Evolutionary conservation across 37 sponge, comb jelly and placozoan species (phyloP).

Genomic region (Petrosia ficiformis): DNA sequence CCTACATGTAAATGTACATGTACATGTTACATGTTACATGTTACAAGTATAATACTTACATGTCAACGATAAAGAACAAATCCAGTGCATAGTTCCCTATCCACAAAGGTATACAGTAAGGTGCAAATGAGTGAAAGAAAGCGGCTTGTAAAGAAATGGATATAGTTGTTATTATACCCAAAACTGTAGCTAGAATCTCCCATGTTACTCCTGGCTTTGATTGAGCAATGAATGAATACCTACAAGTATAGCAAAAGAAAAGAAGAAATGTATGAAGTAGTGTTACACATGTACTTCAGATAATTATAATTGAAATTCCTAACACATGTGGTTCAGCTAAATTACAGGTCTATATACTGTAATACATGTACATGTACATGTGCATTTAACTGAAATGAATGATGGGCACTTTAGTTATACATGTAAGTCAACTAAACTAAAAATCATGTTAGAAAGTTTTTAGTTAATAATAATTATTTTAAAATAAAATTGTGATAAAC

Average conservation of each 20-base stretch:
- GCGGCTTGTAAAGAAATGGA: conserved; percentile 66
- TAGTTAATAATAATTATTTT: too few relatives aligned
- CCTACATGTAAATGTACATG: too few relatives aligned
- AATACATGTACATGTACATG: too few relatives aligned
- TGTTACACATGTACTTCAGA: background rate
- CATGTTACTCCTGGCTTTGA: conserved; percentile 38
- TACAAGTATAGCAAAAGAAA: conserved; percentile 3
- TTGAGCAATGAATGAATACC: conserved; percentile 59
- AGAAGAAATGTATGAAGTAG: background rate
- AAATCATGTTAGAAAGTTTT: too few relatives aligned
- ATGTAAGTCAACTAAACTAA: too few relatives aligned
- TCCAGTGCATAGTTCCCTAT: conserved; percentile 66
- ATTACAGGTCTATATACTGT: too few relatives aligned
- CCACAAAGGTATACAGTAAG: conserved; percentile 21
- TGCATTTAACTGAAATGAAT: too few relatives aligned
- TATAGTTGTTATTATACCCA: conserved; percentile 29
- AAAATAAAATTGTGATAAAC: too few relatives aligned
- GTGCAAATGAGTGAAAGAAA: conserved; percentile 30
- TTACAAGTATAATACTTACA: conserved; percentile 66
- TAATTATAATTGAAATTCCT: too few relatives aligned
- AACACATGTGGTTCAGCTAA: too few relatives aligned
- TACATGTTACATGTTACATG: too few relatives aligned
- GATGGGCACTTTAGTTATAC: too few relatives aligned
- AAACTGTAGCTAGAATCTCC: conserved; percentile 34
- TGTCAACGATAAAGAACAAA: conserved; percentile 56